Conservation (phyloP, 2,113 vertebrate genomes). For the Oreotrochilus melanogaster region DNA sequence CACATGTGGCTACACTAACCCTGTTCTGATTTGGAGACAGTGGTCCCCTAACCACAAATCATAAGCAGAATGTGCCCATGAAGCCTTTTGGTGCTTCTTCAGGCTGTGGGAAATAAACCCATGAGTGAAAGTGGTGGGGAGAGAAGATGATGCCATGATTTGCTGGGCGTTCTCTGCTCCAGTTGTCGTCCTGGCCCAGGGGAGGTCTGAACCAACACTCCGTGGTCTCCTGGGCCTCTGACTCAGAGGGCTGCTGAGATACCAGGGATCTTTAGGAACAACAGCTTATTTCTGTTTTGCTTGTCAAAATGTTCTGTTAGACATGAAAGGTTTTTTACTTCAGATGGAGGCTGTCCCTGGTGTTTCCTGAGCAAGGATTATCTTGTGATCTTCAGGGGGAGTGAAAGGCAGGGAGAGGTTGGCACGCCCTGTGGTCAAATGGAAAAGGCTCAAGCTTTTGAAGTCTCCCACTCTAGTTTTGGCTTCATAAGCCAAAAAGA, state of each 20-base stretch:
- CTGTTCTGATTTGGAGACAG: background rate
- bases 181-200: background rate
- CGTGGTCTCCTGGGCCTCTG: background rate
- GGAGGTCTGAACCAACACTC: background rate
- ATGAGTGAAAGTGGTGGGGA: background rate
- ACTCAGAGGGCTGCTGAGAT: background rate
- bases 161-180: fast-evolving
- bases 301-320: background rate
- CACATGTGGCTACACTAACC: background rate
- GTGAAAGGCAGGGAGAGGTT: background rate
- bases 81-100: background rate
- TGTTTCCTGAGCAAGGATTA: fast-evolving
- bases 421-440: background rate
- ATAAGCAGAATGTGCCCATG: background rate
- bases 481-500: background rate
- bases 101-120: background rate
- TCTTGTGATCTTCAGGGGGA: background rate
- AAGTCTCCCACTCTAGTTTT: background rate
- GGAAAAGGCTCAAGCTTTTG: background rate
- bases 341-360: background rate
- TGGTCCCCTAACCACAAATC: background rate
- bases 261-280: background rate
- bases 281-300: background rate
- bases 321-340: background rate
- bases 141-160: no score